A percentile compares a stretch with the other conserved stretches of the same genome.
Conservation (phyloP, 2,888 invertebrate species). For the Muschampia plurimacula region DNA sequence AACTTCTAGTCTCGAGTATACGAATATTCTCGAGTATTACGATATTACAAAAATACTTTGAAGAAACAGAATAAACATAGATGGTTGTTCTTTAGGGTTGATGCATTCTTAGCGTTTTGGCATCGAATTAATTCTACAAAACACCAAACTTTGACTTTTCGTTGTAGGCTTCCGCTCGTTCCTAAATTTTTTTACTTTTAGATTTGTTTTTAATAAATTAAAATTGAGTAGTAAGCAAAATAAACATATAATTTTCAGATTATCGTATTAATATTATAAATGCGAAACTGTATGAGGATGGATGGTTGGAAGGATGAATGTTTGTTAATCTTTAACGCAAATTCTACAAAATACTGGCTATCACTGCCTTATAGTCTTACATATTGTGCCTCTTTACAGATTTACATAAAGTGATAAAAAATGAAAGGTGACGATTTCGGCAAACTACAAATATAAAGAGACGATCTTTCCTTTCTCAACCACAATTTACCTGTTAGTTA, state of each 20-base stretch:
- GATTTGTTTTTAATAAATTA: not conserved
- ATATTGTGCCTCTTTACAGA: too few species aligned
- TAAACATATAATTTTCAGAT: too few species aligned
- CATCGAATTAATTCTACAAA: not conserved
- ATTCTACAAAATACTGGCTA: too few species aligned
- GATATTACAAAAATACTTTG: slow-evolving; percentile 40
- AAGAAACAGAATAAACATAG: slow-evolving; percentile 29
- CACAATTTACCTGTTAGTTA: not conserved
- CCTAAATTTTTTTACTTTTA: not conserved
- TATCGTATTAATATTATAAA: too few species aligned
- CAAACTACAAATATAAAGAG: too few species aligned
- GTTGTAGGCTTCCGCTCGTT: not conserved
- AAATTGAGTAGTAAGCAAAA: too few species aligned
- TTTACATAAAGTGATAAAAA: too few species aligned
- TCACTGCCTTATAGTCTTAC: too few species aligned
- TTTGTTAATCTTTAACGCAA: too few species aligned
- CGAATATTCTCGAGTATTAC: slow-evolving; percentile 30
- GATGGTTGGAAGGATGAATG: too few species aligned
- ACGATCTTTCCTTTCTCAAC: not conserved
- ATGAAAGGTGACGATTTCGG: too few species aligned
- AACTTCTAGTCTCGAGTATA: slow-evolving; percentile 25
- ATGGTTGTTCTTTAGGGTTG: slow-evolving; percentile 7
- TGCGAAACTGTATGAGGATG: too few species aligned
- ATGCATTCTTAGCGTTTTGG: not conserved
- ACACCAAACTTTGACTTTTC: not conserved